Evolutionary conservation across 2,888 invertebrate species (phyloP), one percentile per base, ranked within the genome.

Genomic region (Agonopterix heracliana): DNA sequence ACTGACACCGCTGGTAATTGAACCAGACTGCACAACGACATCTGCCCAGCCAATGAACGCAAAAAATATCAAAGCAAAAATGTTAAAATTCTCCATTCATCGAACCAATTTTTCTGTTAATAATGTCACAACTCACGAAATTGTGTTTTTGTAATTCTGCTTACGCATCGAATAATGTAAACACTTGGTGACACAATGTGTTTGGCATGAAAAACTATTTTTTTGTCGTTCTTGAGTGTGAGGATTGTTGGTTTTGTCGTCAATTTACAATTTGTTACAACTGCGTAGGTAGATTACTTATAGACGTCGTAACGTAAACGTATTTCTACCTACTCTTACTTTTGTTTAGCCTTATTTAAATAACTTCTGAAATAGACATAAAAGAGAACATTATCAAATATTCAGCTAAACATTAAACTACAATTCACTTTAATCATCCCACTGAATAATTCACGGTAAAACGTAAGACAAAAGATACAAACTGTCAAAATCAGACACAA

Each of bases 21-120:
- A 78, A 75, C 62, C 75, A 62, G 84, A 80, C 84, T 68, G 53
- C 60, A 63, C 55, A 63, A 61, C 63, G 71, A 79, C 83, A 85
- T 85, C 84, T 85, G 85, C 82, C 68, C 65, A 61, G 61, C 59
- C 69, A 63, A 64, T 64, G 65, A 58, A 59, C 59, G 59, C 64
- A 81, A 84, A 85, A 82, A 81, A 74, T 68, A 63, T 73, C 76
- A 78, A 78, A 69, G 69, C 64, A 60, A 64, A 73, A 71, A 68
- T 66, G 61, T 63, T 61, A 66, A 68, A 66, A 72, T 74, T 72
- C 71, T 69, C 70, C 46, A 71, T 72, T 68, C 63, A 70, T 71
- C 71, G 61, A 61, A 68, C 71, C 78, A 82, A 83, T 80, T 83
- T 83, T 77, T 78, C 77, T 79, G 75, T 82, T 81, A 81, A 81